Conservation (phyloP, 1,140 invertebrate species). For the Limonius californicus region DNA sequence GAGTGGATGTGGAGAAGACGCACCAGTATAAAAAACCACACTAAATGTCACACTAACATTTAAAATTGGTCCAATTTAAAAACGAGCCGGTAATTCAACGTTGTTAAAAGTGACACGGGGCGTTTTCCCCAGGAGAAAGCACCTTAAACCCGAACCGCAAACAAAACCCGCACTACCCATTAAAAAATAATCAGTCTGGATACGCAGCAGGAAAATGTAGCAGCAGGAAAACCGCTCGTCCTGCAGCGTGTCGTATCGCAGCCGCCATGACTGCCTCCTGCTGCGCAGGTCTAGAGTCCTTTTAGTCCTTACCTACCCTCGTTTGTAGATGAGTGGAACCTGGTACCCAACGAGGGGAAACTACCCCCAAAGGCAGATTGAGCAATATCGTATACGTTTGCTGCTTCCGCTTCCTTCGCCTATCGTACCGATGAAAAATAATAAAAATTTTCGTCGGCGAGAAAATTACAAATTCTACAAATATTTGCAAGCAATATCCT, state of each 20-base stretch:
- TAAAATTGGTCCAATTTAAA: not conserved
- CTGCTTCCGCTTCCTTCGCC: not conserved
- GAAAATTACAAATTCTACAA: too few relatives aligned
- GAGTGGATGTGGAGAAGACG: too few relatives aligned
- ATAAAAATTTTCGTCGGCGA: not conserved
- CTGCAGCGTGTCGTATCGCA: conserved; percentile 28
- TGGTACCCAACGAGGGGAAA: conserved; percentile 19
- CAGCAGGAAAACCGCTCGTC: not conserved
- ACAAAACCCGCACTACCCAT: not conserved
- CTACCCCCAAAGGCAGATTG: conserved; percentile 11
- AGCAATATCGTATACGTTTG: conserved; percentile 8
- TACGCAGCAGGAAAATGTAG: not conserved
- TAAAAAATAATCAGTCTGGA: conserved; percentile 3
- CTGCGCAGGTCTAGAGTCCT: conserved; percentile 21
- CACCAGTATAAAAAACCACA: not conserved
- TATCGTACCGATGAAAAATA: not conserved
- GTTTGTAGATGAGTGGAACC: conserved; percentile 19
- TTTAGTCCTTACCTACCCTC: conserved; percentile 23
- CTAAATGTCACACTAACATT: conserved; percentile 8
- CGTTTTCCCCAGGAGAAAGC: not conserved
- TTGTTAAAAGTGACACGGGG: not conserved
- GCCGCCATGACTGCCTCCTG: conserved; percentile 29
- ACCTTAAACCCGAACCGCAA: not conserved
- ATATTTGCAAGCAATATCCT: too few relatives aligned
- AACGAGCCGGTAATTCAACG: not conserved